Evolutionary conservation across 1,140 invertebrate genomes (phyloP).

Genomic region (Drosophila triauraria): DNA sequence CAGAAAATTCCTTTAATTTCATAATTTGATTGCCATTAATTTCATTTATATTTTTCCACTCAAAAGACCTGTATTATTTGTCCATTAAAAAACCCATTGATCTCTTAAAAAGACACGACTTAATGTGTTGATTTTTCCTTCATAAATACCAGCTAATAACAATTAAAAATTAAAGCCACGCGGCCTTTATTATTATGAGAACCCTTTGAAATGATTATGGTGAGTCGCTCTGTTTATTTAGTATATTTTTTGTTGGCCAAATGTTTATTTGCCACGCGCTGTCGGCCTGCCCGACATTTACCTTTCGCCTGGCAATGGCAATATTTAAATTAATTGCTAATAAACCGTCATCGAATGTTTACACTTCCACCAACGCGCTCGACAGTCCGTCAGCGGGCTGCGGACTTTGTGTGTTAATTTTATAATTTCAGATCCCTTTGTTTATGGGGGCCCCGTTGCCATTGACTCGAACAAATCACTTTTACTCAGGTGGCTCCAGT

Average conservation of each 20-base stretch:
- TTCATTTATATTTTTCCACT: background rate
- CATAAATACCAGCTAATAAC: background rate
- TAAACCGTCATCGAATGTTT: constrained; percentile 71
- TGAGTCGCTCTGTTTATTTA: constrained; percentile 8
- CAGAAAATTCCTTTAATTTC: background rate
- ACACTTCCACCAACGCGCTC: constrained; percentile 46
- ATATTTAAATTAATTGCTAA: constrained; percentile 80
- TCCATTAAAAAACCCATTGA: background rate
- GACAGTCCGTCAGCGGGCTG: constrained; percentile 39
- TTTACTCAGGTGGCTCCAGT: constrained; percentile 34
- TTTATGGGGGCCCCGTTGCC: constrained; percentile 53
- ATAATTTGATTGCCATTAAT: background rate
- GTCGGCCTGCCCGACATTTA: constrained; percentile 33
- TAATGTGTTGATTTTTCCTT: constrained; percentile 7
- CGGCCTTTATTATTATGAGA: constrained; percentile 6
- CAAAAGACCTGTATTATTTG: background rate
- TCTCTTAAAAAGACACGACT: background rate
- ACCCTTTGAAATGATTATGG: constrained; percentile 22
- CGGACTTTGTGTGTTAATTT: constrained; percentile 10
- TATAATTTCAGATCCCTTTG: constrained; percentile 46
- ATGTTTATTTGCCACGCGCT: constrained; percentile 68
- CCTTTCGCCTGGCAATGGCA: constrained; percentile 55
- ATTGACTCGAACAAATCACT: constrained; percentile 61
- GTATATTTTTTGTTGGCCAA: constrained; percentile 18
- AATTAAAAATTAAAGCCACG: constrained; percentile 11